These are phyloP conservation scores for Oryctes rhinoceros DNA, from an alignment of 1,140 invertebrate genomes.

Conservation along the genomic window DNA sequence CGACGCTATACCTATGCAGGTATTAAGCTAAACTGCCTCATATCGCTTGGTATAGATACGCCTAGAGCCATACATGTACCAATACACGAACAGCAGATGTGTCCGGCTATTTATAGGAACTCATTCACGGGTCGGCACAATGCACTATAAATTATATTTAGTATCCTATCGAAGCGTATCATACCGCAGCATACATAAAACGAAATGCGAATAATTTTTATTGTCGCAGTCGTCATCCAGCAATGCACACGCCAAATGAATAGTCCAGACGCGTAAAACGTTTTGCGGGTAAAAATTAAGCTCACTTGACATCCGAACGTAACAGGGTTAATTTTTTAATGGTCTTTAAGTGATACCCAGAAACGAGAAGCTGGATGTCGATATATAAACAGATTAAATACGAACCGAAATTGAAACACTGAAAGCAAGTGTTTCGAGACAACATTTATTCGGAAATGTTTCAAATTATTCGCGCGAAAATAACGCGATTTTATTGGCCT, in stretches of 20 bases:
- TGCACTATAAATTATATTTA: slow-evolving; percentile 32
- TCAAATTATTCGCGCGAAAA: not conserved
- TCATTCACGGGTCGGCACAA: slow-evolving; percentile 23
- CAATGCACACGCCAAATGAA: not conserved
- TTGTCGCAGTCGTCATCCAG: not conserved
- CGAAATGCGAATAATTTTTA: slow-evolving; percentile 24
- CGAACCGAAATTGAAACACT: too few species aligned
- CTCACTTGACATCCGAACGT: not conserved
- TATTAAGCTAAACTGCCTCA: too few species aligned
- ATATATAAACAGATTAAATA: not conserved
- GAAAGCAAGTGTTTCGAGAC: too few species aligned
- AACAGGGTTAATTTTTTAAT: not conserved
- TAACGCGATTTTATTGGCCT: too few species aligned
- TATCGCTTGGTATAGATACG: too few species aligned
- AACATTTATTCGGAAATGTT: not conserved
- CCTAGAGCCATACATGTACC: too few species aligned
- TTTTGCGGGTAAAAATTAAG: not conserved
- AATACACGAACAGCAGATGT: not conserved
- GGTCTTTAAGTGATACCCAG: not conserved
- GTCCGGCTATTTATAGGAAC: slow-evolving; percentile 29
- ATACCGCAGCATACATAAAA: not conserved
- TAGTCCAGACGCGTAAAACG: not conserved
- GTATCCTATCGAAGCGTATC: not conserved
- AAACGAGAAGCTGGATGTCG: not conserved
- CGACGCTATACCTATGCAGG: too few species aligned